A percentile compares a stretch with the other conserved stretches of the same genome.
Evolutionary conservation across 2,797 vertebrate genomes (phyloP).

Genomic region (Telmatherina bonti): DNA sequence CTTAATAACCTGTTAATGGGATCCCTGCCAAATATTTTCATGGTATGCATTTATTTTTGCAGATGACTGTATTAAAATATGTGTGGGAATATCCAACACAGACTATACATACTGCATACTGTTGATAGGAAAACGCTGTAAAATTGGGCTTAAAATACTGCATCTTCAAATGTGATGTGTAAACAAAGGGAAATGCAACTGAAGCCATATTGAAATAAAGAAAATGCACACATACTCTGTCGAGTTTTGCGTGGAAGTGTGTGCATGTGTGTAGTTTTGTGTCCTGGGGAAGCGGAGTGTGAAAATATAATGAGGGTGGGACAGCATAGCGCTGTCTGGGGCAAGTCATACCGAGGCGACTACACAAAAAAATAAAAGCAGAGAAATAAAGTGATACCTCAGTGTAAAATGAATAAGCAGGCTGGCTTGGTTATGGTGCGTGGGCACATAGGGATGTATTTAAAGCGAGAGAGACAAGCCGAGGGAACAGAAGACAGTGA

Average conservation of each 20-base stretch:
- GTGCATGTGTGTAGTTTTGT: slow-evolving; percentile 42
- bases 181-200: slow-evolving; percentile 31
- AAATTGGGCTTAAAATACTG: slow-evolving; percentile 12
- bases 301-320: slow-evolving; percentile 85
- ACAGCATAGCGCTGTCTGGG: slow-evolving; percentile 71
- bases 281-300: slow-evolving; percentile 73
- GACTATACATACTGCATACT: not conserved
- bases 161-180: slow-evolving; percentile 1
- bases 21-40: not conserved
- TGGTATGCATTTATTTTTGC: not conserved
- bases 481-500: slow-evolving; percentile 10
- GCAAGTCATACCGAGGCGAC: slow-evolving; percentile 68
- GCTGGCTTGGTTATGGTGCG: slow-evolving; percentile 61
- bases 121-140: not conserved
- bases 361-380: slow-evolving; percentile 69
- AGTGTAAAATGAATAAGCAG: slow-evolving; percentile 69
- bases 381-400: slow-evolving; percentile 70
- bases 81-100: not conserved
- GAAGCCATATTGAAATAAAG: slow-evolving; percentile 29
- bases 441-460: slow-evolving; percentile 50
- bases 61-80: not conserved
- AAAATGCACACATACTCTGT: slow-evolving; percentile 23
- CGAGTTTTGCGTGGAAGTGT: slow-evolving; percentile 20
- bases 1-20: not conserved
- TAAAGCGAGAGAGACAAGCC: slow-evolving; percentile 30